A percentile compares a stretch with the other conserved stretches of the same genome.
Conservation (phyloP, 2,888 invertebrate genomes). For the Gastracanthus pulcherrimus region DNA sequence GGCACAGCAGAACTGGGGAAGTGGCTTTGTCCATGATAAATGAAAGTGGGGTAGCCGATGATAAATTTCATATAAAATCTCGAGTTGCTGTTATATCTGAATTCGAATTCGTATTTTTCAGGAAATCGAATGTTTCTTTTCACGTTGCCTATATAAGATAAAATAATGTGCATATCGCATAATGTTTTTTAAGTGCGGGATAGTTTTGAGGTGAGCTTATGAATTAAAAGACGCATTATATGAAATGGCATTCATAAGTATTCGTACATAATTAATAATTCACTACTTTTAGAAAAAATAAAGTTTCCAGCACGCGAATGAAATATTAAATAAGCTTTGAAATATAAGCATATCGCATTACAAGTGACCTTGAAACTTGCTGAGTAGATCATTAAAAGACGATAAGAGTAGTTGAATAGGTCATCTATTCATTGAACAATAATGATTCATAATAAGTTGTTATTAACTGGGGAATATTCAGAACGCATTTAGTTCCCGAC, state of each 20-base stretch:
- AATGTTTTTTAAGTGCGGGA: not conserved
- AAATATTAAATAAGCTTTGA: not conserved
- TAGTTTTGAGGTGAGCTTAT: not conserved
- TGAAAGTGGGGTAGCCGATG: not conserved
- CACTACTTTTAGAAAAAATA: not conserved
- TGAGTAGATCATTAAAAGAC: not conserved
- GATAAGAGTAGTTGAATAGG: constrained; percentile 29
- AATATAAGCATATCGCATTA: not conserved
- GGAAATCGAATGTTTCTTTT: too few species aligned
- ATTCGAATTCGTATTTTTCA: too few species aligned
- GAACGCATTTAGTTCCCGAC: not conserved
- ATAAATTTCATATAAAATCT: constrained; percentile 32
- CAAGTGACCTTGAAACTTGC: not conserved
- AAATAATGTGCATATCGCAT: too few species aligned
- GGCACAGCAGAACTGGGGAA: too few species aligned
- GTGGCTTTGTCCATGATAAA: constrained; percentile 14
- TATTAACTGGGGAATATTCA: not conserved
- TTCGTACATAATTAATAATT: too few species aligned
- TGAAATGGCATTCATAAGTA: too few species aligned
- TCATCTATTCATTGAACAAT: constrained; percentile 19
- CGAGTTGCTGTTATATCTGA: not conserved
- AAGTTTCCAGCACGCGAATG: not conserved
- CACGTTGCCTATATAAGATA: too few species aligned
- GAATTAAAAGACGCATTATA: too few species aligned
- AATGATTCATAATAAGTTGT: constrained; percentile 11